phyloP scores from a whole-genome alignment of 2,888 invertebrate genomes.

The Craniophora ligustri region DNA sequence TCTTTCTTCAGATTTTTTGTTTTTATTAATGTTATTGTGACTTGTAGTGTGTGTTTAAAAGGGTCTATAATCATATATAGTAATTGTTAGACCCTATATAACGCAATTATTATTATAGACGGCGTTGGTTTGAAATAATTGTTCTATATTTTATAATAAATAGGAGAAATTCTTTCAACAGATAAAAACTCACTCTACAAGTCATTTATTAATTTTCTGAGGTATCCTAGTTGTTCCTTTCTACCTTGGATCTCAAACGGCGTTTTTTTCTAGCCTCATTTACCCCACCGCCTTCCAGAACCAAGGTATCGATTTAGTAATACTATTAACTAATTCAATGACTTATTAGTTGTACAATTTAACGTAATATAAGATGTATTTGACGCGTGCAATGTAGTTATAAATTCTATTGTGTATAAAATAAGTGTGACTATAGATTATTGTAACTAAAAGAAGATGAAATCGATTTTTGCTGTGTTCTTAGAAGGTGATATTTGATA shows the following conservation, averaged over 20 bases:
- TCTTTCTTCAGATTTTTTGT: conserved; percentile 37
- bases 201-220: conserved; percentile 25
- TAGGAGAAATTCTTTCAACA: not conserved
- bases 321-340: conserved; percentile 24
- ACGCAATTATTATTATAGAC: not conserved
- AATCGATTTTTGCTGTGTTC: conserved; percentile 39
- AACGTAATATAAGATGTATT: conserved; percentile 48
- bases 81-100: not conserved
- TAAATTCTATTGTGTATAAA: conserved; percentile 54
- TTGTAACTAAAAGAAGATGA: conserved; percentile 26
- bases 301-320: not conserved
- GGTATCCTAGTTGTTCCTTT: conserved; percentile 43
- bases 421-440: conserved; percentile 43
- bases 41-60: conserved; percentile 26
- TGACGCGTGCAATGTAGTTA: conserved; percentile 81
- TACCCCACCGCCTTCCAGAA: not conserved
- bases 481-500: conserved; percentile 27
- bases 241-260: conserved; percentile 7
- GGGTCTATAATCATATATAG: not conserved
- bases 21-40: conserved; percentile 20
- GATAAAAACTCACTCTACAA: conserved; percentile 12
- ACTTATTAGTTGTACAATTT: conserved; percentile 49
- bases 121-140: no score
- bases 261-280: not conserved
- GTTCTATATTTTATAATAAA: no score